phyloP scores from a whole-genome alignment of 2,888 invertebrate species.

The Acrocera orbiculus region DNA sequence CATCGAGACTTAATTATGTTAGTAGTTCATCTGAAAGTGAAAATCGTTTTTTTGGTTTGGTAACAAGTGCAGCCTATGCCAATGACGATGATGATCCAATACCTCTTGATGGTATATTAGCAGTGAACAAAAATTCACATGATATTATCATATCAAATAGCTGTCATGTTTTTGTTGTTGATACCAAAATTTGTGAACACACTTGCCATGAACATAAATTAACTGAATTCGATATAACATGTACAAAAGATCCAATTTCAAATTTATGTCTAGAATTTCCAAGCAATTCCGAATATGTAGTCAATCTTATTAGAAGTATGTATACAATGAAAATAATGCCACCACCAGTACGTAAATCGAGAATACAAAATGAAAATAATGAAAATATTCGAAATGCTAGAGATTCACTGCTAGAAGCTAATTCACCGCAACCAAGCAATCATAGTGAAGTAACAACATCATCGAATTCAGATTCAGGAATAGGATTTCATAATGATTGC shows the following conservation, averaged over 20 bases:
- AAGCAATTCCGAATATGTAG: constrained; percentile 60
- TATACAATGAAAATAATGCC: constrained; percentile 41
- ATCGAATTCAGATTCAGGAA: constrained; percentile 89
- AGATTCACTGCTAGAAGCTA: constrained; percentile 31
- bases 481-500: constrained; percentile 81
- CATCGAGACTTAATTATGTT: constrained; percentile 70
- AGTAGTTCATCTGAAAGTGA: constrained; percentile 84
- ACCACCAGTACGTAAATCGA: constrained; percentile 11
- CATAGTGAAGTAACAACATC: constrained; percentile 66
- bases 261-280: constrained; percentile 81
- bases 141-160: constrained; percentile 59
- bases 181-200: constrained; percentile 71
- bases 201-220: constrained; percentile 62
- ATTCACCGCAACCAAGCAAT: constrained; percentile 72
- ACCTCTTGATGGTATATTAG: constrained; percentile 5
- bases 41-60: constrained; percentile 79
- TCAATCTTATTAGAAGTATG: constrained; percentile 54
- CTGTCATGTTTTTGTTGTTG: constrained; percentile 89
- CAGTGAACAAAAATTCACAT: constrained; percentile 4
- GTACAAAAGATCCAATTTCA: constrained; percentile 59
- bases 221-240: constrained; percentile 67
- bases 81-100: constrained; percentile 25
- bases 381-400: constrained; percentile 10
- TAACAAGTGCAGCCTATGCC: constrained; percentile 58
- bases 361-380: constrained; percentile 18